phyloP scores from a whole-genome alignment of 2,113 vertebrate genomes.

The Oryzias javanicus region DNA sequence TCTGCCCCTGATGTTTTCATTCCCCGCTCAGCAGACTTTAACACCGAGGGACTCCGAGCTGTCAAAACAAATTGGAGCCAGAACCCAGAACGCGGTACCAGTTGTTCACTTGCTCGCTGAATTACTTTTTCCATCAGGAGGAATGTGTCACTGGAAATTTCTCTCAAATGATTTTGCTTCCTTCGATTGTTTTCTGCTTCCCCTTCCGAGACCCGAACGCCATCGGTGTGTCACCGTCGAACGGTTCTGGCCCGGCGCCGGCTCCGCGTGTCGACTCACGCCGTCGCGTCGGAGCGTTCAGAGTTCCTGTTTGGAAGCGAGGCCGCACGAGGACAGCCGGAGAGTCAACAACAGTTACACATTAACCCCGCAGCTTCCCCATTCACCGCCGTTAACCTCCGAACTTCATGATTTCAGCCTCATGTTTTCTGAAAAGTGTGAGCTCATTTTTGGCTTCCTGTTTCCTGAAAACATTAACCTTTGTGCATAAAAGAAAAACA shows the following conservation, averaged over 20 bases:
- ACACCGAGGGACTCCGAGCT: slow-evolving; percentile 54
- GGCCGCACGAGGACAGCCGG: slow-evolving; percentile 41
- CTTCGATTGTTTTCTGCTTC: slow-evolving; percentile 2
- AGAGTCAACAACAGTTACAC: slow-evolving; percentile 28
- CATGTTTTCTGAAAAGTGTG: slow-evolving; percentile 38
- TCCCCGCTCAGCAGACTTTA: slow-evolving; percentile 53
- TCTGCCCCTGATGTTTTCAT: slow-evolving; percentile 52
- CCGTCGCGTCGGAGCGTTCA: neutral
- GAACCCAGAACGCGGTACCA: slow-evolving; percentile 15
- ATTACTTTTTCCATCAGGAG: slow-evolving; percentile 10
- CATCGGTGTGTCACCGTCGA: too few species aligned
- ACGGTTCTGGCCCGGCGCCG: too few species aligned
- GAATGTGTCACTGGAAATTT: slow-evolving; percentile 17
- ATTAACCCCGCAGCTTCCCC: slow-evolving; percentile 27
- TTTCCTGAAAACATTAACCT: slow-evolving; percentile 26
- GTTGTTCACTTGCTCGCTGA: slow-evolving; percentile 13
- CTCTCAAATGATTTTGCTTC: slow-evolving; percentile 4
- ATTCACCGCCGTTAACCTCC: slow-evolving; percentile 54
- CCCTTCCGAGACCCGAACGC: neutral
- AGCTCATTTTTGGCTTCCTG: slow-evolving; percentile 35
- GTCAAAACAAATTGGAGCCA: slow-evolving; percentile 56
- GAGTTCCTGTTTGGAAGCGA: slow-evolving; percentile 14
- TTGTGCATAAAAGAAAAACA: neutral
- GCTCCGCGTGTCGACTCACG: too few species aligned
- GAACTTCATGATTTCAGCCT: slow-evolving; percentile 35